Evolutionary conservation across 2,888 invertebrate species (phyloP).

Genomic region (Chloroclysta siterata): DNA sequence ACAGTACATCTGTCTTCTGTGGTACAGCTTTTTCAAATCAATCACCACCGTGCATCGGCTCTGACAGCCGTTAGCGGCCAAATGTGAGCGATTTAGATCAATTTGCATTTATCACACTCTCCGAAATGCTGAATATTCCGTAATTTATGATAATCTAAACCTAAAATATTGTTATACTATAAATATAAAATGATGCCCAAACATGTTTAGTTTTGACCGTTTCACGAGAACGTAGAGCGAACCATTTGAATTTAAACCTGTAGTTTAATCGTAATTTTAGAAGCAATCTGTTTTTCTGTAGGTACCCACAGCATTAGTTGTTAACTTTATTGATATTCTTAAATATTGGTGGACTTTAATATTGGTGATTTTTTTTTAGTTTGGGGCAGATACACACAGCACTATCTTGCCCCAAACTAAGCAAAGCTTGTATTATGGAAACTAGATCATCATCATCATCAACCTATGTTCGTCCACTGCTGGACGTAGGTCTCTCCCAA

Average conservation of each 20-base stretch:
- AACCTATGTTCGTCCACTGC: too few relatives aligned
- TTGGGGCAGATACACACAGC: too few relatives aligned
- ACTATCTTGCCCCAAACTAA: too few relatives aligned
- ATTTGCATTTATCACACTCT: not conserved
- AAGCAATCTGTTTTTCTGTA: slow-evolving; percentile 37
- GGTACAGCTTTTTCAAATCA: not conserved
- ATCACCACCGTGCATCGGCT: not conserved
- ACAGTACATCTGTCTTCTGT: too few relatives aligned
- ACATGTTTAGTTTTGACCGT: slow-evolving; percentile 6
- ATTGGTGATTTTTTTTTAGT: too few relatives aligned
- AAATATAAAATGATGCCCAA: too few relatives aligned
- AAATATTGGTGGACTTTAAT: too few relatives aligned
- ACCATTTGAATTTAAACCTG: slow-evolving; percentile 37
- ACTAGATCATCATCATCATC: too few relatives aligned
- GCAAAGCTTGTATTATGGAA: too few relatives aligned
- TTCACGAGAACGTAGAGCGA: slow-evolving; percentile 18
- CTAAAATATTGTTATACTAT: not conserved
- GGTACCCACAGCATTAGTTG: slow-evolving; percentile 1
- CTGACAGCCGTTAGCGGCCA: not conserved
- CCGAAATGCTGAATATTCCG: too few relatives aligned
- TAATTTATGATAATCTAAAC: not conserved
- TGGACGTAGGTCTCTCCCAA: too few relatives aligned
- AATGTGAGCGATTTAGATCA: not conserved
- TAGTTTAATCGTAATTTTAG: slow-evolving; percentile 40
- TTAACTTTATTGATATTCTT: not conserved